Conservation (phyloP, 2,113 vertebrate genomes). For the Scomber japonicus region DNA sequence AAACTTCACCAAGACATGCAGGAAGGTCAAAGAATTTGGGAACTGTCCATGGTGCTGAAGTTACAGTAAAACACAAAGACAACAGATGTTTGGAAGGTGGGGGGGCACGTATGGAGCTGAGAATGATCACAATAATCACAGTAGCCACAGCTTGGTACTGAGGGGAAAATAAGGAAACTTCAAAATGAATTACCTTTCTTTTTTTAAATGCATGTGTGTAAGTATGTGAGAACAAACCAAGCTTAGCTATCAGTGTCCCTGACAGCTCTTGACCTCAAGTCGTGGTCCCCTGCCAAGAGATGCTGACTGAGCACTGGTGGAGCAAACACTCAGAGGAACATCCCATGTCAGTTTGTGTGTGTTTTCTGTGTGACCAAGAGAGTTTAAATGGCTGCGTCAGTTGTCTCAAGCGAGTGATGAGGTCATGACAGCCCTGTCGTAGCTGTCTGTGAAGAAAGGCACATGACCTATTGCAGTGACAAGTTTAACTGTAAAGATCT, state of each 20-base stretch:
- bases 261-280: constrained; percentile 70
- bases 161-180: no score
- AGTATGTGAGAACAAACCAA: constrained; percentile 31
- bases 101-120: no score
- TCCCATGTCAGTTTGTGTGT: constrained; percentile 32
- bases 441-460: constrained; percentile 58
- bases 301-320: constrained; percentile 44
- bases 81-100: no score
- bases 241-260: constrained; percentile 47
- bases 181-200: no score
- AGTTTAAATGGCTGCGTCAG: constrained; percentile 57
- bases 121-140: no score
- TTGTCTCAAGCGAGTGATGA: constrained; percentile 62
- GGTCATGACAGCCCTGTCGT: constrained; percentile 65
- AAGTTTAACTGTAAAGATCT: constrained; percentile 43
- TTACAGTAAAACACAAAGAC: no score
- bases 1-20: no score
- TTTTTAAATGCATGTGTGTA: not conserved
- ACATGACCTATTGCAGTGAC: constrained; percentile 39
- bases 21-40: no score
- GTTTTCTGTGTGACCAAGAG: not conserved
- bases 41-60: no score
- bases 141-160: no score
- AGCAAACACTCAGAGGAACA: constrained; percentile 18
- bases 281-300: constrained; percentile 32